Evolutionary conservation across 2,113 vertebrate species (phyloP), one percentile per base, ranked within the genome.

Genomic region (Bettongia penicillata): DNA sequence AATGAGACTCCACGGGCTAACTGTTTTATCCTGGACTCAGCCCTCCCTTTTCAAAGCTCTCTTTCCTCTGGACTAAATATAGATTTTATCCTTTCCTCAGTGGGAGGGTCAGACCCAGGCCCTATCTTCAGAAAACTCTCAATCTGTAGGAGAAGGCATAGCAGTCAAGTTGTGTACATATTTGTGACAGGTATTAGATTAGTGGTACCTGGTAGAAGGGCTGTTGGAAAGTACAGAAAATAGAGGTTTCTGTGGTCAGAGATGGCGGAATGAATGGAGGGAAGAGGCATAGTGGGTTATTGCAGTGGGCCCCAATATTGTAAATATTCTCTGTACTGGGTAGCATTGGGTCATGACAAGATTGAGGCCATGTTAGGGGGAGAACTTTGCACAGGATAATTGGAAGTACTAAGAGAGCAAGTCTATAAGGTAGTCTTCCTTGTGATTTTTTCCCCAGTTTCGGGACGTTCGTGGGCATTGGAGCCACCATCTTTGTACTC

Each of bases 381-480:
- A 43, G 8, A 23, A 8, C 26, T 68, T 77, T 47, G 50, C 55
- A 2, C 49, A 84, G 25, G 89, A 3, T 23, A 55, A 91, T 37
- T 57, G 3, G 50, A 3, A 16, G 3, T 2, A 10, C 6, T 61
- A 53, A 31, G 61, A 91, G 90, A 53, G 23, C 23, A 91, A 93
- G 7, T 93, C 25, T 25, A 23, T 0, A 93, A 93, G 10, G 97
- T 90, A 12, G 95, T 94, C 2, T 53, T 25, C 96, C 5, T 97
- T 53, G 98, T 25, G 24, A 96, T 8, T 97, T 53, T 24, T 96
- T 8, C 94, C 97, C 52, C 96, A 98, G 98, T 97, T 98, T 98
- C n/a, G 98, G 97, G 95, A 97, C 98, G 0, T 26, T 98, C 0
- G 7, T 98, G 53, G 98, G 97, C 1, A 93, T 99, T 6, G 98